Evolutionary conservation across 2,888 invertebrate genomes (phyloP).

Genomic region (Tipula confusa): DNA sequence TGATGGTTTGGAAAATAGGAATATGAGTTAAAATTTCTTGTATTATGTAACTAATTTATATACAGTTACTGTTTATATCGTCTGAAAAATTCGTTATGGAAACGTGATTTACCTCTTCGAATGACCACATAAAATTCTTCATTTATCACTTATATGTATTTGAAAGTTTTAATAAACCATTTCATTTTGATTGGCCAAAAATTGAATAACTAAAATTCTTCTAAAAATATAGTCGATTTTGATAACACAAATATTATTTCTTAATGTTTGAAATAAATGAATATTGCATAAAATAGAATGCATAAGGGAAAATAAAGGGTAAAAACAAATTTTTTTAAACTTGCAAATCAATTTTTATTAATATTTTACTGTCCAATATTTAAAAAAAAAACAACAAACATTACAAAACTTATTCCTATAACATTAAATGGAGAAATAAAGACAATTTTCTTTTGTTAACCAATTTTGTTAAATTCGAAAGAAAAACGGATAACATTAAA

Average conservation of each 20-base stretch:
- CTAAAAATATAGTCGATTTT: background rate
- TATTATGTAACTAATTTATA: background rate
- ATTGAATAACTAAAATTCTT: background rate
- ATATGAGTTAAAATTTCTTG: background rate
- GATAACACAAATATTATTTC: background rate
- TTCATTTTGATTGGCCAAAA: background rate
- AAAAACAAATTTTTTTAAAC: no score
- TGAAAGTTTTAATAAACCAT: background rate
- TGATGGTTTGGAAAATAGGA: constrained; percentile 9
- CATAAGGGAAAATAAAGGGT: no score
- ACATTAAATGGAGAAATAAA: background rate
- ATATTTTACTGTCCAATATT: background rate
- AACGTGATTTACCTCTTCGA: background rate
- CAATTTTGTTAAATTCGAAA: background rate
- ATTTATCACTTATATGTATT: background rate
- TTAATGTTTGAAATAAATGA: no score
- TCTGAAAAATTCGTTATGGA: background rate
- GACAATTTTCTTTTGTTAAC: background rate
- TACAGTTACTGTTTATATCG: background rate
- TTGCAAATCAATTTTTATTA: background rate
- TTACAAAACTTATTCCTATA: background rate
- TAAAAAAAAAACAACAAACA: background rate
- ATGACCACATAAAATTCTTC: background rate
- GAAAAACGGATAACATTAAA: constrained; percentile 20
- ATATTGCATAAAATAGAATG: no score